Base-by-base conservation (phyloP, 1,140 invertebrate genomes). In the Drosophila ogumai region DNA sequence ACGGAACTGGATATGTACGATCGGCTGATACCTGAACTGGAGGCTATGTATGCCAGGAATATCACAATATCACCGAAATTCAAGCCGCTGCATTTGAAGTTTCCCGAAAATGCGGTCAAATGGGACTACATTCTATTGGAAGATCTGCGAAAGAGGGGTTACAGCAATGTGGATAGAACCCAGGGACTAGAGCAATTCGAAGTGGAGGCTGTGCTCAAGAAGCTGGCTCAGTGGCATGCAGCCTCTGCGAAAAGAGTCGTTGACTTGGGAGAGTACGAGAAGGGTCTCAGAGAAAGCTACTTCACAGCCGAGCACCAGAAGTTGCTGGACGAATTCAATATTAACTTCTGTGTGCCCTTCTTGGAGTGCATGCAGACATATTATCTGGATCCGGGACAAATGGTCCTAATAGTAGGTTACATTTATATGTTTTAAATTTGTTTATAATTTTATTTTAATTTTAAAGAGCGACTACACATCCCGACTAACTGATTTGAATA, bases 181-280 rank as follows among this genome's bases (percentile, higher is more conserved):
- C 81, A 93, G 60, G 94, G 94, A 2, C 65, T 95, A 6, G 91
- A 93, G 10, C 75, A 93, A 6, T 82, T 93, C 3, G 93, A 94
- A 60, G 82, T 94, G 9, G 93, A 93, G 40, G 81, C 92, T 3
- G 93, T 93, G 0, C 90, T 95, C 0, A 93, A 93, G 47, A 93
- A 93, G n/a, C 69, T 95, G 36, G 94, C 94, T 0, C 93, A 93
- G 22, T 95, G 94, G 79, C 94, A 95, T 75, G 94, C 94, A 0
- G 75, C 85, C 1, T 93, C 92, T 0, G 82, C 88, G 3, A 66
- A 77, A 7, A 44, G 87, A 15, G 81, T 90, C 0, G 40, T 46
- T 1, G 66, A 79, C 7, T 6, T 65, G 22, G 87, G 87, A 4
- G 69, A 72, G 15, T 85, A 90, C 17, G 77, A 81, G 1, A 61